These are phyloP conservation scores for Diplogasteroides magnus DNA, from an alignment of 1,140 invertebrate species.

Conservation along the genomic window DNA sequence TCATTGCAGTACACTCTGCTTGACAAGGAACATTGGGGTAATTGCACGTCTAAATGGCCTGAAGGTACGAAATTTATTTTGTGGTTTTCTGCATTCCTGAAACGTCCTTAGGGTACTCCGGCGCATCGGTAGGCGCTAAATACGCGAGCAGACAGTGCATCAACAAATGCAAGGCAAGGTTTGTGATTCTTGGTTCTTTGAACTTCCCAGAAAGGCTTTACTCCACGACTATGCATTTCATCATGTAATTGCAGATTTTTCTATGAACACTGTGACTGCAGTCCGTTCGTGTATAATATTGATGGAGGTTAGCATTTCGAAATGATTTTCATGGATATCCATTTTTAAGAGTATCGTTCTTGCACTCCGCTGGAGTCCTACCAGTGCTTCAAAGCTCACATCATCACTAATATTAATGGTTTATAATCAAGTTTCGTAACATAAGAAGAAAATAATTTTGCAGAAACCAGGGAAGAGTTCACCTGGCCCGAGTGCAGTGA, in stretches of 20 bases:
- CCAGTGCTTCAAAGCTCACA: not conserved
- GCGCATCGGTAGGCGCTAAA: not conserved
- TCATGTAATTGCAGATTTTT: not conserved
- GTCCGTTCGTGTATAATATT: not conserved
- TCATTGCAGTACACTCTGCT: not conserved
- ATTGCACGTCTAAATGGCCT: not conserved
- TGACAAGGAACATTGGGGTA: not conserved
- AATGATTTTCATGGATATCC: not conserved
- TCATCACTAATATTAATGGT: not conserved
- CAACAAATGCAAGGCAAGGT: not conserved
- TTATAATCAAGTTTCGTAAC: too few species aligned
- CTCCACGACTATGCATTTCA: not conserved
- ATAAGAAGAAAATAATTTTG: too few species aligned
- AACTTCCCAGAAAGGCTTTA: too few species aligned
- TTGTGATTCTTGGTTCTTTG: not conserved
- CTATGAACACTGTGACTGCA: not conserved
- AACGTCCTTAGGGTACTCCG: too few species aligned
- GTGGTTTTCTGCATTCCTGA: too few species aligned
- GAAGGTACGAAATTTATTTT: too few species aligned
- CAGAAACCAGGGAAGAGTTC: not conserved
- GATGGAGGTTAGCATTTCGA: not conserved
- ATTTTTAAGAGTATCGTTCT: not conserved
- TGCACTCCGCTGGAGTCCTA: not conserved
- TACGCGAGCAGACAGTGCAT: not conserved
- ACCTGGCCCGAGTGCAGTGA: not conserved